Base-by-base conservation (phyloP, 2,113 vertebrate genomes). In the Loxodonta africana region DNA sequence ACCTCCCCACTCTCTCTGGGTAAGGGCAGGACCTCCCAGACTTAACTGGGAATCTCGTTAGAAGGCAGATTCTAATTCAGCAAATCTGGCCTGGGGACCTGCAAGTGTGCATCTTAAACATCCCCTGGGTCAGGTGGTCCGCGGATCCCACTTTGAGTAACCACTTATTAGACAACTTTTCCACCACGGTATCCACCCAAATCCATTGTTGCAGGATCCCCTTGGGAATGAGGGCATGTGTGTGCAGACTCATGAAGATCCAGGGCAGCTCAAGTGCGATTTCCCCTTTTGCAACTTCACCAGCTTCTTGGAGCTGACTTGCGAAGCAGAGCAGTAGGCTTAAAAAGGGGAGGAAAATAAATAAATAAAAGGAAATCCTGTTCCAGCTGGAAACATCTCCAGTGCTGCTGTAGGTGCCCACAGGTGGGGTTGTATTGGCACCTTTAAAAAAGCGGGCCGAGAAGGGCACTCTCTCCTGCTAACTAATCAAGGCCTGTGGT, bases 361-460 rank as follows among this genome's bases (percentile, higher is more conserved):
- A 5, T 25, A 62, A 25, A 5, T 25, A 62, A 37, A 25, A 46
- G 46, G 65, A 37, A 67, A 41, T 12, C 18, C 21, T 3, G 0
- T n/a, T 0, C 44, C 2, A 5, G 7, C 20, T 0, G 1, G 60
- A 30, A 67, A 14, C 1, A 1, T 51, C 51, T 69, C 63, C 0
- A 4, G 41, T 11, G 14, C 71, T 26, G 48, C 63, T 28, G 0
- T 1, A 2, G 74, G 46, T 37, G 71, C 4, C 0, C 30, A 21
- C 2, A 2, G 6, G 6, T 33, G 26, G 65, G 26, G 28, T 4
- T 21, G 74, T 62, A 76, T 4, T 62, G 88, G 74, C 26, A 12
- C 89, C 80, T 53, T 44, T 25, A 11, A 51, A 73, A 73, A 21
- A n/a, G 44, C n/a, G 41, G 62, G 57, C 20, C 7, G 89, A 48